A percentile compares a stretch with the other conserved stretches of the same genome.
phyloP scores from a whole-genome alignment of 2,113 vertebrate genomes.

The Ellobius talpinus region DNA sequence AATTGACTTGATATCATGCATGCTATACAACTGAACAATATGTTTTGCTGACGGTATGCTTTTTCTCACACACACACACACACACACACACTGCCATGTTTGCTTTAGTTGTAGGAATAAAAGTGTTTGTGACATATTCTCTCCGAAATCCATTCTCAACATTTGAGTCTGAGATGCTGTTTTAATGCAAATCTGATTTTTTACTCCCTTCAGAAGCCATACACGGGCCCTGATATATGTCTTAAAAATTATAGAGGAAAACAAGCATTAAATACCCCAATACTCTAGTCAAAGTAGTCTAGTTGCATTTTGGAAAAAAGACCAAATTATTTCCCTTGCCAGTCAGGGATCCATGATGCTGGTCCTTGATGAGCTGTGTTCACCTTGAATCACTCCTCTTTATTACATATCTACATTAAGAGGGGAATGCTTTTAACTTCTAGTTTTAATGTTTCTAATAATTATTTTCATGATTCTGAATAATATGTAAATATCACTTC shows the following conservation, averaged over 20 bases:
- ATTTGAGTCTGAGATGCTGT: neutral
- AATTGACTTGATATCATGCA: slow-evolving; percentile 3
- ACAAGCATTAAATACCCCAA: neutral
- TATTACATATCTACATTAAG: neutral
- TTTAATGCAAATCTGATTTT: slow-evolving; percentile 32
- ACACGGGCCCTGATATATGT: neutral
- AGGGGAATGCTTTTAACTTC: neutral
- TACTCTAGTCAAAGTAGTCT: neutral
- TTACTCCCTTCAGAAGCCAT: neutral
- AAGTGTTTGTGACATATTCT: neutral
- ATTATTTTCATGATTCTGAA: neutral
- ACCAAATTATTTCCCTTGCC: neutral
- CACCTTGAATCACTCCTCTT: neutral
- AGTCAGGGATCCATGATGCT: neutral
- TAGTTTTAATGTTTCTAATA: neutral
- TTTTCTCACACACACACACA: neutral
- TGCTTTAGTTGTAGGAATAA: slow-evolving; percentile 27
- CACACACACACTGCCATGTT: neutral
- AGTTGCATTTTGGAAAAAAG: neutral
- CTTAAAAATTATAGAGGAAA: slow-evolving; percentile 18
- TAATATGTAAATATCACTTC: neutral
- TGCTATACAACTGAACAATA: neutral
- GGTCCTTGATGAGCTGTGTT: neutral
- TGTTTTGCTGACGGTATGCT: neutral
- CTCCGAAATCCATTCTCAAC: neutral